Evolutionary conservation across 2,888 invertebrate species (phyloP).

Genomic region (Nephrotoma appendiculata): DNA sequence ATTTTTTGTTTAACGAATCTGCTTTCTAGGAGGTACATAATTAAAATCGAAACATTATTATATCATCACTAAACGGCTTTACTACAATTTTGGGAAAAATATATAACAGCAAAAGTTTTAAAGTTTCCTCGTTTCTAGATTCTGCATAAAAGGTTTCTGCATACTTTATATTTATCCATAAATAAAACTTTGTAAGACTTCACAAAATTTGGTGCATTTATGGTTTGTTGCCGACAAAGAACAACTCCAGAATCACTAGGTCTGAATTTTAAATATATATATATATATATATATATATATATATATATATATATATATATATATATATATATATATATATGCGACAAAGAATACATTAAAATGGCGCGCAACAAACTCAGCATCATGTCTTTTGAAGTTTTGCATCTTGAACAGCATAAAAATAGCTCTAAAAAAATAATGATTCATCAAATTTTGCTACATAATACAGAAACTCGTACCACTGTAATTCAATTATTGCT

Average conservation of each 20-base stretch:
- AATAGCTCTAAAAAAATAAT: background rate
- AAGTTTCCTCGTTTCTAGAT: too few species aligned
- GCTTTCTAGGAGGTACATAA: too few species aligned
- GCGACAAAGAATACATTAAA: background rate
- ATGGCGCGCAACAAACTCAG: background rate
- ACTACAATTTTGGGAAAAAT: too few species aligned
- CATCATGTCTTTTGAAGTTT: background rate
- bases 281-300: too few species aligned
- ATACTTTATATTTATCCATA: background rate
- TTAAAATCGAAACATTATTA: too few species aligned
- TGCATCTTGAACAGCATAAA: background rate
- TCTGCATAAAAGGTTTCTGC: background rate
- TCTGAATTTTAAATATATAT: background rate
- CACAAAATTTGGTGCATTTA: background rate
- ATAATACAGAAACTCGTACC: background rate
- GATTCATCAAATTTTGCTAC: background rate
- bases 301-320: too few species aligned
- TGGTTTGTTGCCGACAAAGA: background rate
- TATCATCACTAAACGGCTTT: too few species aligned
- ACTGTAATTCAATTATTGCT: background rate
- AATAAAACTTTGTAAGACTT: background rate
- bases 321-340: too few species aligned
- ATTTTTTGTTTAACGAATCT: too few species aligned
- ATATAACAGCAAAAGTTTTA: too few species aligned
- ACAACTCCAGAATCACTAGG: background rate